These are phyloP conservation scores for Arion vulgaris DNA, from an alignment of 1,140 invertebrate genomes.

Conservation along the genomic window DNA sequence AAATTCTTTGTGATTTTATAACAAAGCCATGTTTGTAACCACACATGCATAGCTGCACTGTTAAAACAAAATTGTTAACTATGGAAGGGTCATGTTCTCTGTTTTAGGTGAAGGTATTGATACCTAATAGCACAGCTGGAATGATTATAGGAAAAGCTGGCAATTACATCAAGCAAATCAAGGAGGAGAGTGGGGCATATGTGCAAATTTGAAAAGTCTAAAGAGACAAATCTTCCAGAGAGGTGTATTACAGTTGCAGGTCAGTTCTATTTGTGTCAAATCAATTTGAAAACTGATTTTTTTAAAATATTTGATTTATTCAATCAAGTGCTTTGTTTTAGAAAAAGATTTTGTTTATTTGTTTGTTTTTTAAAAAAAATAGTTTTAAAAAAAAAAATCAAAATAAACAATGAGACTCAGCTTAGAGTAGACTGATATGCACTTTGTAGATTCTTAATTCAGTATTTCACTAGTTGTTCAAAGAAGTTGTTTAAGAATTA, in stretches of 20 bases:
- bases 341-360: no score
- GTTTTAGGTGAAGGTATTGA: conserved; percentile 92
- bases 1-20: no score
- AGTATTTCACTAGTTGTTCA: no score
- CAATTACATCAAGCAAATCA: conserved; percentile 98
- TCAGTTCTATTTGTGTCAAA: conserved; percentile 23
- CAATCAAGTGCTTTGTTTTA: no score
- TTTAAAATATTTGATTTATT: no score
- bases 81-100: not conserved
- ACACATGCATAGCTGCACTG: not conserved
- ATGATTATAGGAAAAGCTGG: conserved; percentile 99
- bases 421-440: no score
- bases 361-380: no score
- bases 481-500: no score
- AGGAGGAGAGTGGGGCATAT: conserved; percentile 96
- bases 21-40: not conserved
- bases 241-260: conserved; percentile 95
- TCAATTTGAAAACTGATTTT: no score
- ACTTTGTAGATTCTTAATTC: no score
- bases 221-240: conserved; percentile 95
- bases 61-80: not conserved
- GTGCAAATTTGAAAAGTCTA: conserved; percentile 99
- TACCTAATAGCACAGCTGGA: conserved; percentile 98
- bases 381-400: no score
- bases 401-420: no score